Conservation (phyloP, 2,888 invertebrate species). For the Eupithecia vulgata region DNA sequence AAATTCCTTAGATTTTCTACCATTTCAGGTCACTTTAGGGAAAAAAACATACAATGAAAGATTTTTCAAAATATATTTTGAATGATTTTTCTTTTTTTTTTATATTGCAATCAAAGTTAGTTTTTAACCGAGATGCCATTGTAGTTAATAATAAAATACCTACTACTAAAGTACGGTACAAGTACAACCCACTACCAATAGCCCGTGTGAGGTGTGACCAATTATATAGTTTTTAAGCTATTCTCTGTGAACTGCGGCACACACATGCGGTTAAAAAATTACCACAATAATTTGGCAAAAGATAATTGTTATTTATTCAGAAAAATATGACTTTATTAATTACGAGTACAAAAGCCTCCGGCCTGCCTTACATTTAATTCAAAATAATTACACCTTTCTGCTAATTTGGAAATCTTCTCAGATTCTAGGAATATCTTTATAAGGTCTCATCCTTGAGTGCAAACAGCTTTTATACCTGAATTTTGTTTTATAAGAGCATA, state of each 20-base stretch:
- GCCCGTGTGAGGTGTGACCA: neutral
- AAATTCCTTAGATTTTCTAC: too few species aligned
- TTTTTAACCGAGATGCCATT: too few species aligned
- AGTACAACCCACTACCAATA: too few species aligned
- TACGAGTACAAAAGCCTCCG: constrained; percentile 35
- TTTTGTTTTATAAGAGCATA: neutral
- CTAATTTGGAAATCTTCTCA: constrained; percentile 63
- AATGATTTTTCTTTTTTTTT: too few species aligned
- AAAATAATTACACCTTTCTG: constrained; percentile 60
- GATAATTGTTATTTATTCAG: constrained; percentile 52
- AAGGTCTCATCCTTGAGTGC: constrained; percentile 29
- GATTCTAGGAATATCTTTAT: constrained; percentile 56
- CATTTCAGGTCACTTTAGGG: too few species aligned
- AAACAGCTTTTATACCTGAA: neutral
- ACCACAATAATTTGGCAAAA: constrained; percentile 38
- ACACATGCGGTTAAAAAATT: constrained; percentile 16
- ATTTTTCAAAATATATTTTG: too few species aligned
- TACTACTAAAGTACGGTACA: too few species aligned
- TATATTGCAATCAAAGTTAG: too few species aligned
- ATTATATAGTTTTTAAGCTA: neutral
- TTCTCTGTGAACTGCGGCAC: neutral
- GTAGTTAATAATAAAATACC: too few species aligned
- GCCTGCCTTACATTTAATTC: constrained; percentile 56
- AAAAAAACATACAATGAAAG: too few species aligned
- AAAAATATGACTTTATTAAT: neutral